Percentiles rank a stretch among this genome's conserved stretches.
phyloP scores from a whole-genome alignment of 2,797 vertebrate genomes.

The Spondyliosoma cantharus region DNA sequence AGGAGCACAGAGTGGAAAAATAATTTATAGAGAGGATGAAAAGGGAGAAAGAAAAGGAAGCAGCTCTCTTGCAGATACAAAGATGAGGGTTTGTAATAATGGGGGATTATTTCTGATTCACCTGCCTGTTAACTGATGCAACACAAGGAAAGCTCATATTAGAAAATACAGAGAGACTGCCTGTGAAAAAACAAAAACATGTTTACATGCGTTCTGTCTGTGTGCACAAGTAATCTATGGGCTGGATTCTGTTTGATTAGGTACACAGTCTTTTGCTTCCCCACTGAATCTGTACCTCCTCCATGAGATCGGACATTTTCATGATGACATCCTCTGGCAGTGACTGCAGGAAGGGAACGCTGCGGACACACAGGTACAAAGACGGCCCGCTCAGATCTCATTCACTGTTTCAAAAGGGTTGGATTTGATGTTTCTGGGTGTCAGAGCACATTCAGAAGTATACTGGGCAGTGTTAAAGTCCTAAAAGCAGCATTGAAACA shows the following conservation, averaged over 20 bases:
- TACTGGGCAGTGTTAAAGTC: neutral
- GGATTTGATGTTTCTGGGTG: neutral
- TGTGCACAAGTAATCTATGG: slow-evolving; percentile 37
- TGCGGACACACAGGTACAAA: slow-evolving; percentile 64
- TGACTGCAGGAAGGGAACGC: slow-evolving; percentile 80
- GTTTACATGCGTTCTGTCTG: slow-evolving; percentile 44
- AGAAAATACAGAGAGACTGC: slow-evolving; percentile 3
- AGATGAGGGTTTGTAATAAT: neutral
- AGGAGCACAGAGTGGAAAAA: slow-evolving; percentile 18
- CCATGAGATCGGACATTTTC: slow-evolving; percentile 79
- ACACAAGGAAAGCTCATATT: slow-evolving; percentile 26
- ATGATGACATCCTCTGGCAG: slow-evolving; percentile 82
- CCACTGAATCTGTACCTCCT: slow-evolving; percentile 79
- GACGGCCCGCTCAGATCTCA: neutral
- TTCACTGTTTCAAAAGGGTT: neutral
- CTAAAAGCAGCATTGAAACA: slow-evolving; percentile 7
- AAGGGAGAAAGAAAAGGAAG: neutral
- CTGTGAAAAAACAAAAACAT: slow-evolving; percentile 17
- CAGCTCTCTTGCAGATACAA: neutral
- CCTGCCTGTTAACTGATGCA: slow-evolving; percentile 29
- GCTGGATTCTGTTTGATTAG: slow-evolving; percentile 43
- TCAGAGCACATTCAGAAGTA: neutral
- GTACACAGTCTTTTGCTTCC: slow-evolving; percentile 19
- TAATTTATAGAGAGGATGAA: neutral
- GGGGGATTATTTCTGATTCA: slow-evolving; percentile 21